Base-by-base conservation (phyloP, 2,888 invertebrate species). In the Apotomis betuletana region DNA sequence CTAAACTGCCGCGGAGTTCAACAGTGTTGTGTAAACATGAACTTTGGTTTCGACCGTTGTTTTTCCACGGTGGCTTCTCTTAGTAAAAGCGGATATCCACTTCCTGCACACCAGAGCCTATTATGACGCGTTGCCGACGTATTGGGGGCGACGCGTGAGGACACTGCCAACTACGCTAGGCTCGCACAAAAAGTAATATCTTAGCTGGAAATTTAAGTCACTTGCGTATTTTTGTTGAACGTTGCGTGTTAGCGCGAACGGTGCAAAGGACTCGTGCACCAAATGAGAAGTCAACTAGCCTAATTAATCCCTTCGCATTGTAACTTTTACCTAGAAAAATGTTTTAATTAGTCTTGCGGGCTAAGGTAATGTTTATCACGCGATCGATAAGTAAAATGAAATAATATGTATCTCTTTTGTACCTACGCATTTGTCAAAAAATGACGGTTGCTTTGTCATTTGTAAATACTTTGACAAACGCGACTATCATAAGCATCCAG, bases 81-180 rank as follows among this genome's bases (percentile, higher is more conserved):
- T 52, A 64, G 52, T 15, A 57, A 61, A 67, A n/a, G 49, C 67
- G 58, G 58, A 67, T 51, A 36, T 67, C 10, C 51, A 15, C 58
- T 67, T 59, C 67, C 57, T 51, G 57, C 0, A n/a, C 44, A 27
- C 41, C 41, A 10, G 9, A n/a, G 46, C 61, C 69, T 61, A 63
- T 67, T 67, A 52, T 67, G 67, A 67, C 67, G 57, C 57, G 46
- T 38, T 6, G 58, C 36, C 15, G 60, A 67, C 71, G 55, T 59
- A 65, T 57, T 55, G 62, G 61, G 70, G 70, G 61, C 61, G 67
- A 10, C 6, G 49, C 71, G 67, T 71, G 71, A 67, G 71, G 71
- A 61, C 67, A 71, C 71, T 71, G 57, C 57, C 49, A 51, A 67
- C 55, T 6, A 27, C 10, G 4, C 38, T 49, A 15, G 41, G 13